phyloP scores from a whole-genome alignment of 2,888 invertebrate genomes.

The Tipula vernalis region DNA sequence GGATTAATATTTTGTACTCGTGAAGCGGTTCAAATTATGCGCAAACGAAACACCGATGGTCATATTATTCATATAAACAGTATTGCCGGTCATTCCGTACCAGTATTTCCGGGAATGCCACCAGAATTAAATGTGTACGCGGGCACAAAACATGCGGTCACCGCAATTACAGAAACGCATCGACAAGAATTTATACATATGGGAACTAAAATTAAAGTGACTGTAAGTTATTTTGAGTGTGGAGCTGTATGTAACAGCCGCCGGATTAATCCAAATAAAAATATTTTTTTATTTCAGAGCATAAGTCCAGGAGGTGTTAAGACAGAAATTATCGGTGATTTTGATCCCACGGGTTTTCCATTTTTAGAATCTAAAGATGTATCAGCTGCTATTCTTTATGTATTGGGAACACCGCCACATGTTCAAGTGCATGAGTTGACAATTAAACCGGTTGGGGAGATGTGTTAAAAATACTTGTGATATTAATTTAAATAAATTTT shows the following conservation, averaged over 20 bases:
- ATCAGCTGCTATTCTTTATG: slow-evolving; percentile 31
- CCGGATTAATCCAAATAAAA: background rate
- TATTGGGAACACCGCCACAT: slow-evolving; percentile 20
- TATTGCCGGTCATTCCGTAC: slow-evolving; percentile 32
- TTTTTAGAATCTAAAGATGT: slow-evolving; percentile 27
- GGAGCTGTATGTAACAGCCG: background rate
- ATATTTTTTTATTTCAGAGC: background rate
- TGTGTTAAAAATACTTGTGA: background rate
- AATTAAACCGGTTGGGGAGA: background rate
- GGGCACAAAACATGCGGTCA: slow-evolving; percentile 26
- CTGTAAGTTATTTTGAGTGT: background rate
- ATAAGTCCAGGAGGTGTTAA: background rate
- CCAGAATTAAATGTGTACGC: slow-evolving; percentile 23
- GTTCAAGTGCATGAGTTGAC: background rate
- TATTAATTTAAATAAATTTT: too few species aligned
- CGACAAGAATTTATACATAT: background rate
- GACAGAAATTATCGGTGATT: background rate
- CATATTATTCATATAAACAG: slow-evolving; percentile 26
- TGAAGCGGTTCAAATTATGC: slow-evolving; percentile 29
- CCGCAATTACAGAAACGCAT: slow-evolving; percentile 25
- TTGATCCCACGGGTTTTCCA: background rate
- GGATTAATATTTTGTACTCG: slow-evolving; percentile 28
- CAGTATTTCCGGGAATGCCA: slow-evolving; percentile 21
- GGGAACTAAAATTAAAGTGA: background rate
- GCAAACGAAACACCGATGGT: slow-evolving; percentile 30